Evolutionary conservation across 2,888 invertebrate species (phyloP).

Genomic region (Formica aserva): DNA sequence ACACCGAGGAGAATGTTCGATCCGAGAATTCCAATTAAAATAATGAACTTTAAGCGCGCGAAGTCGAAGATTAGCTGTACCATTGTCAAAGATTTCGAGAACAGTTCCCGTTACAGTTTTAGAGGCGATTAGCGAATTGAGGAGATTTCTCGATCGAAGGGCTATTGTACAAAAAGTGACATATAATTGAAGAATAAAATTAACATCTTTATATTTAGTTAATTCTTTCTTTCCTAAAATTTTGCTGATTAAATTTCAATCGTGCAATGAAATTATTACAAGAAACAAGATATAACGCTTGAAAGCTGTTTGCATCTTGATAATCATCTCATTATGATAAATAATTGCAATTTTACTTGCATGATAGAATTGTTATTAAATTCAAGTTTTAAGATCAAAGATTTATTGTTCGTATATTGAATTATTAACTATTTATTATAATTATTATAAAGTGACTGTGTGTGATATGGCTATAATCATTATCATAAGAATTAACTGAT

Average conservation of each 20-base stretch:
- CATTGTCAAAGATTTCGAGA: slow-evolving; percentile 26
- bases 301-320: neutral
- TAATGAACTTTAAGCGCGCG: slow-evolving; percentile 27
- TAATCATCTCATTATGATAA: neutral
- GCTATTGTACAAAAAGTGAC: neutral
- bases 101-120: slow-evolving; percentile 20
- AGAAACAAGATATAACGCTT: neutral
- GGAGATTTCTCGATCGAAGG: neutral
- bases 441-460: neutral
- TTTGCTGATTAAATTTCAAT: neutral
- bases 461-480: neutral
- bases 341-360: neutral
- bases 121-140: neutral
- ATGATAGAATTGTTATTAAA: neutral
- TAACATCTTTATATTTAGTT: slow-evolving; percentile 12
- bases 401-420: neutral
- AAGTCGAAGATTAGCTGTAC: slow-evolving; percentile 29
- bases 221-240: neutral
- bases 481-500: neutral
- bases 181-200: slow-evolving; percentile 23
- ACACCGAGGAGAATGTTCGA: slow-evolving; percentile 5
- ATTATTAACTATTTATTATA: neutral
- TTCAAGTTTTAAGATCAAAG: neutral
- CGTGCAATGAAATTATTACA: neutral
- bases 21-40: slow-evolving; percentile 33